phyloP scores from a whole-genome alignment of 2,113 vertebrate genomes.

The Brachyhypopomus occidentalis region DNA sequence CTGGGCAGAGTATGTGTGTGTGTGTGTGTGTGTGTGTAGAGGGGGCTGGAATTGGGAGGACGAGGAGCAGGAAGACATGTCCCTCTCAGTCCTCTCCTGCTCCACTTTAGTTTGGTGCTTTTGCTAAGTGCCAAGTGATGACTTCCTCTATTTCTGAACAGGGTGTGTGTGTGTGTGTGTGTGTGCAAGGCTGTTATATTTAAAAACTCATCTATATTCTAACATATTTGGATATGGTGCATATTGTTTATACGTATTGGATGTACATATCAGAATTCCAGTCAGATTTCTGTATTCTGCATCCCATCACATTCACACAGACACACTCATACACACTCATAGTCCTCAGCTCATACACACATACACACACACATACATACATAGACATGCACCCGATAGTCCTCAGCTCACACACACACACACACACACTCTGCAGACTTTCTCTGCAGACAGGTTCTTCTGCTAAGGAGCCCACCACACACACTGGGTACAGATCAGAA shows the following conservation, averaged over 20 bases:
- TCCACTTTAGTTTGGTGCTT: conserved; percentile 42
- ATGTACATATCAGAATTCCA: conserved; percentile 68
- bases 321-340: not conserved
- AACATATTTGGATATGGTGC: conserved; percentile 51
- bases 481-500: not conserved
- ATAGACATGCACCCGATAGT: conserved; percentile 3
- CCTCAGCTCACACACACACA: conserved; percentile 4
- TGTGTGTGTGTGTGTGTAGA: too few species aligned
- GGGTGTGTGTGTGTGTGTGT: not conserved
- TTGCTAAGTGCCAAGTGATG: conserved; percentile 19
- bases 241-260: conserved; percentile 24
- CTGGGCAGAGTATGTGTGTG: too few species aligned
- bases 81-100: conserved; percentile 16
- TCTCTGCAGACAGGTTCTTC: conserved; percentile 56
- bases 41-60: too few species aligned
- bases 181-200: conserved; percentile 32
- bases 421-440: not conserved
- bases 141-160: not conserved
- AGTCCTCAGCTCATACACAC: too few species aligned
- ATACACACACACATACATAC: too few species aligned
- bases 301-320: not conserved
- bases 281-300: conserved; percentile 39
- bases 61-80: conserved; percentile 31
- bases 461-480: conserved; percentile 52
- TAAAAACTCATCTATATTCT: conserved; percentile 64